Evolutionary conservation across 1,140 invertebrate genomes (phyloP), one percentile per base, ranked within the genome.

Genomic region (Paraescarpia echinospica): DNA sequence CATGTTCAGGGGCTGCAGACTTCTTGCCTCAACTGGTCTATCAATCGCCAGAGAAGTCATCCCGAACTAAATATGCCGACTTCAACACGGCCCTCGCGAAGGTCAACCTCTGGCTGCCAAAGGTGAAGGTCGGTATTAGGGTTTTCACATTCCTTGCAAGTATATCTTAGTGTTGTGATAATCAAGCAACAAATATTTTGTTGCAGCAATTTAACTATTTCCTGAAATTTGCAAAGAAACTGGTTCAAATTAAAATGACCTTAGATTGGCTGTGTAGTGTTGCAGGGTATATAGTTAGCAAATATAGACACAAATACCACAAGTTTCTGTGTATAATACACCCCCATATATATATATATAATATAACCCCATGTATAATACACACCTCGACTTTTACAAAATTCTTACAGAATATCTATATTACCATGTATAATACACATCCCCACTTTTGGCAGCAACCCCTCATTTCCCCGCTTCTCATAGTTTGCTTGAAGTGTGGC

Each of bases 1-100:
- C 18, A 22, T 51, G 12, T 92, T 14, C 92, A 92, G 92, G 92
- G n/a, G 92, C 92, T 33, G 92, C 92, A 14, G 92, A 92, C 88
- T 92, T 92, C 92, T 33, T 92, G n/a, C 92, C 92, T 34, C 27
- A 91, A 33, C 91, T 41, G 35, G 2, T 59, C 2, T 33, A 90
- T 33, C 14, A 6, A 27, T 34, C 51, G 4, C 8, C 34, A 92
- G 91, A 51, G 14, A 59, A 34, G n/a, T 14, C 5, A 9, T n/a
- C 59, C 22, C 12, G 18, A 33, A 48, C 51, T 18, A 92, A 92
- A 92, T 92, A 88, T 89, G 33, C 34, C 1, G 92, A 88, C 33
- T 92, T 92, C 88, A 35, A n/a, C 51, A 88, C 92, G 12, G 48
- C 88, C 34, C 33, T 92, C 4, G 33, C 34, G 4, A 92, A 92